Percentiles rank a stretch among this genome's conserved stretches.
Evolutionary conservation across 2,113 vertebrate species (phyloP).

Genomic region (Sigmodon hispidus): DNA sequence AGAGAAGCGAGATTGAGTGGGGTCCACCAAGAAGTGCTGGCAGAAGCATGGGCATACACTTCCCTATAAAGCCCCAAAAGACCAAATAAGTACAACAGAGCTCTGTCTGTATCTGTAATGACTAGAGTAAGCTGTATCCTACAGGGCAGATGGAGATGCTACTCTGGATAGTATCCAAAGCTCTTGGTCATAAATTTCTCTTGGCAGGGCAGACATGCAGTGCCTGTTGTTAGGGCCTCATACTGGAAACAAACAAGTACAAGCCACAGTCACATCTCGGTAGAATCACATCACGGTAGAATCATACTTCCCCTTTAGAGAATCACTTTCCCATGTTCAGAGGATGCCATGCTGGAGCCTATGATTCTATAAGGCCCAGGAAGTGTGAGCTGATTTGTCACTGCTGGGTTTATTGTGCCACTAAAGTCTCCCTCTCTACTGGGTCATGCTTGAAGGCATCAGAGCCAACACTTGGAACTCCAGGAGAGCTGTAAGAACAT

Average conservation of each 20-base stretch:
- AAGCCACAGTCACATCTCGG: background rate
- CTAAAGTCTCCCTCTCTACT: background rate
- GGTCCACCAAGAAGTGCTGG: background rate
- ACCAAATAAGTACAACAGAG: background rate
- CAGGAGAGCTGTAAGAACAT: background rate
- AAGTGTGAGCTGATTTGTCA: background rate
- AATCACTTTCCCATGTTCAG: background rate
- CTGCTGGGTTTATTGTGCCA: background rate
- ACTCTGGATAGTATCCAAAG: slow-evolving; percentile 5
- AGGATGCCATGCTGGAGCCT: background rate
- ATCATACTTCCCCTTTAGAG: background rate
- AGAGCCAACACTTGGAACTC: background rate
- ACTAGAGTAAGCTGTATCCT: background rate
- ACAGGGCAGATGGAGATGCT: background rate
- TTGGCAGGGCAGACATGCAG: background rate
- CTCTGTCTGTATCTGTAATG: background rate
- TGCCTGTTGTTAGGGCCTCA: background rate
- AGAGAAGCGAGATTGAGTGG: background rate
- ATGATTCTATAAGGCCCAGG: background rate
- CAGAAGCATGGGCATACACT: background rate
- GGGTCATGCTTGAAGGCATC: background rate
- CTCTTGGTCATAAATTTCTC: background rate
- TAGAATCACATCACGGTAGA: background rate
- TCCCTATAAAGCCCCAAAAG: background rate
- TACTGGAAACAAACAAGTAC: background rate